phyloP scores from a whole-genome alignment of 2,113 vertebrate species.

The Origma solitaria region DNA sequence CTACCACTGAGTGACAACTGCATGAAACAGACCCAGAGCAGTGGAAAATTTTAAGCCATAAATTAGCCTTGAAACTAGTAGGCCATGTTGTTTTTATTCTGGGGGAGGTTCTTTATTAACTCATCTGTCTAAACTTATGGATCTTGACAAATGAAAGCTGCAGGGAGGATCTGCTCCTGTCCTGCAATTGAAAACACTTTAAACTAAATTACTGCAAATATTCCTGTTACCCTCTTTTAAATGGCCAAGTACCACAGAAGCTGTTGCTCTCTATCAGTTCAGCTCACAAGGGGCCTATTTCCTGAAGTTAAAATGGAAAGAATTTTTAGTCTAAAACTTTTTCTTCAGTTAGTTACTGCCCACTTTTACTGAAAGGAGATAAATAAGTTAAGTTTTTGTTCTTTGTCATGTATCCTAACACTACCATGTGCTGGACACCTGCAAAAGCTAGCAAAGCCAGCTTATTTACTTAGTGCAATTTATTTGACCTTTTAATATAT shows the following conservation, averaged over 20 bases:
- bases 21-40: not conserved
- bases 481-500: constrained; percentile 73
- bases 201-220: constrained; percentile 22
- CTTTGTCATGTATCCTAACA: constrained; percentile 31
- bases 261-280: not conserved
- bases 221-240: not conserved
- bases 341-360: not conserved
- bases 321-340: constrained; percentile 1
- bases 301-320: constrained; percentile 1
- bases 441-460: constrained; percentile 54
- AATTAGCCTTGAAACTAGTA: constrained; percentile 27
- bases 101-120: constrained; percentile 26
- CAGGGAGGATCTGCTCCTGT: constrained; percentile 29
- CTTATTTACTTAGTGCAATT: constrained; percentile 62
- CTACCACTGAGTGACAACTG: constrained; percentile 47
- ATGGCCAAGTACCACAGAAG: not conserved
- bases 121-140: constrained; percentile 60
- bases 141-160: constrained; percentile 51
- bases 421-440: constrained; percentile 57
- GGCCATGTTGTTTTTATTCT: constrained; percentile 38
- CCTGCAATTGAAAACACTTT: constrained; percentile 29
- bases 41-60: constrained; percentile 45
- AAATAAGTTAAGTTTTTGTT: constrained; percentile 64
- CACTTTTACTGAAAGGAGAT: constrained; percentile 15
- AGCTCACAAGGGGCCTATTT: not conserved